Evolutionary conservation across 2,113 vertebrate species (phyloP), one percentile per base, ranked within the genome.

Genomic region (Psammodynastes pulverulentus): DNA sequence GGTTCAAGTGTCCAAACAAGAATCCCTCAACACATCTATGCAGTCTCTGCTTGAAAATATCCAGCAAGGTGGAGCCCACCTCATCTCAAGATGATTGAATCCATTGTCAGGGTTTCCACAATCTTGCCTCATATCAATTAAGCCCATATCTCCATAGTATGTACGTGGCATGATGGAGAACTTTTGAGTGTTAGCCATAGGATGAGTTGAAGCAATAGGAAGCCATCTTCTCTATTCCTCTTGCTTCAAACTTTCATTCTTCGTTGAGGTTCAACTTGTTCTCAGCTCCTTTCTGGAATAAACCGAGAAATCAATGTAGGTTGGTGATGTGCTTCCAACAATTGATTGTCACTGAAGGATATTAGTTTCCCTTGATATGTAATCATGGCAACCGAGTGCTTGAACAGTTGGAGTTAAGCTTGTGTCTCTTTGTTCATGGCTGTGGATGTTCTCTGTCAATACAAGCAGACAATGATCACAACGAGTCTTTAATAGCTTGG

Each of bases 341-440:
- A 88, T 72, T 21, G 89, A 92, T 19, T 62, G 72, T n/a, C 90
- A 89, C 53, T 86, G 94, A 86, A 34, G 87, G 29, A 72, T 10
- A 92, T 84, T 23, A 1, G 0, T 93, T 94, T 92, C 1, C 3
- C 94, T 4, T 26, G 89, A 79, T 92, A 94, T 84, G 86, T 93
- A 90, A 91, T 90, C 92, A 93, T 62, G 43, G 2, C 62, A 89
- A 52, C 29, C 67, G 0, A 89, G 87, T 34, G 62, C 85, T 90
- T 92, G 49, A 94, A 92, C 86, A 5, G 48, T 43, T 46, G 23
- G n/a, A 92, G 54, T 52, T 91, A 95, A 54, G 79, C 88, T 51
- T 89, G 49, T 52, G n/a, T 89, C 39, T 89, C 49, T 88, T 62
- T 85, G 58, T 92, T 87, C 88, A n/a, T 46, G 48, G 67, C 8